Conservation (phyloP, 2,113 vertebrate genomes). For the Podarcis muralis region DNA sequence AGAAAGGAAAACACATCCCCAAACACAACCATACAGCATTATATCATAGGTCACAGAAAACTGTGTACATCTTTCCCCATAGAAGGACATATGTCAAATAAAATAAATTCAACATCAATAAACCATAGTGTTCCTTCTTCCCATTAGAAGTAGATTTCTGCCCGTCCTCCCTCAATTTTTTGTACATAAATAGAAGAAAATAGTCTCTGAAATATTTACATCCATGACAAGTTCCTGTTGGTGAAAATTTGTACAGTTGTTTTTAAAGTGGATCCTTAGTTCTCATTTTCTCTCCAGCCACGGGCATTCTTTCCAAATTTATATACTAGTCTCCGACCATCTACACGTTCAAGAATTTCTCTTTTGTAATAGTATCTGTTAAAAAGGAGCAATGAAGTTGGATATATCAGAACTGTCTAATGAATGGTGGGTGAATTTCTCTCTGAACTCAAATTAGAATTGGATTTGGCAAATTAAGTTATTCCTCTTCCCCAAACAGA, state of each 20-base stretch:
- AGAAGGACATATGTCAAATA: constrained; percentile 80
- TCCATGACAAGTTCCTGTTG: constrained; percentile 48
- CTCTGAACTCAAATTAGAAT: neutral
- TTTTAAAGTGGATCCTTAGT: constrained; percentile 73
- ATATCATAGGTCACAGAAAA: constrained; percentile 80
- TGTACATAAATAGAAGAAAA: constrained; percentile 84
- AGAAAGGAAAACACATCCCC: constrained; percentile 63
- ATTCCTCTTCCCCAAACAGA: neutral
- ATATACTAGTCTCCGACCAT: constrained; percentile 95
- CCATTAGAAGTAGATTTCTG: constrained; percentile 67
- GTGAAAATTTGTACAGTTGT: constrained; percentile 1
- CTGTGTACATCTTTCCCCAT: constrained; percentile 80
- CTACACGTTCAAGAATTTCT: constrained; percentile 95
- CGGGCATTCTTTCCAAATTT: constrained; percentile 96
- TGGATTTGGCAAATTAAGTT: neutral
- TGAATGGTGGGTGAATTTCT: neutral
- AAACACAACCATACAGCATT: constrained; percentile 69
- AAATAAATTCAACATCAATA: constrained; percentile 73
- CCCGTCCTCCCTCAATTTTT: constrained; percentile 54
- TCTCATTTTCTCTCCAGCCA: constrained; percentile 94
- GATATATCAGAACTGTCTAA: neutral
- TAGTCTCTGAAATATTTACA: constrained; percentile 79
- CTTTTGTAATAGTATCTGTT: constrained; percentile 98
- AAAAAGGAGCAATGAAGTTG: constrained; percentile 42
- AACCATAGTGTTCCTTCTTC: constrained; percentile 75